Evolutionary conservation across 2,113 vertebrate species (phyloP).

Genomic region (Muntiacus reevesi): DNA sequence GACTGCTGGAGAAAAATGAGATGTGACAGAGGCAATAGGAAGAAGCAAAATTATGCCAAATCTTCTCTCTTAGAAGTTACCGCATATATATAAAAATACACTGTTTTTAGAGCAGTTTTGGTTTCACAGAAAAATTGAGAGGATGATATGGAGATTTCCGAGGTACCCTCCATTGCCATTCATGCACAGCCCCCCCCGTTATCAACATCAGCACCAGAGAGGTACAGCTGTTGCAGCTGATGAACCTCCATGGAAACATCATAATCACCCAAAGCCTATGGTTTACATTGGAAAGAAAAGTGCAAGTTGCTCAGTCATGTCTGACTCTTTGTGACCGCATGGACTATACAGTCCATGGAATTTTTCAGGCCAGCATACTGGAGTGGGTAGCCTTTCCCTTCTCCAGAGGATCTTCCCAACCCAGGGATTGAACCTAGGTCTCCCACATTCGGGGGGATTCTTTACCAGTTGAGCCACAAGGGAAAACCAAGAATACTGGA

Average conservation of each 20-base stretch:
- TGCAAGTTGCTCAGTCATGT: neutral
- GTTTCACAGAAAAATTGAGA: neutral
- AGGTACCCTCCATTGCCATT: neutral
- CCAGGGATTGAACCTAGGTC: neutral
- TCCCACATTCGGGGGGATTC: neutral
- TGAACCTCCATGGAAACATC: accelerated
- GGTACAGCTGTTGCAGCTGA: accelerated
- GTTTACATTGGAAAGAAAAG: neutral
- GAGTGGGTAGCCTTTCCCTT: neutral
- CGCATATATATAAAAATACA: neutral
- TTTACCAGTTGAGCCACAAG: neutral
- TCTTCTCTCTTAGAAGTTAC: neutral
- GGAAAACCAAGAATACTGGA: neutral
- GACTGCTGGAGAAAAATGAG: neutral
- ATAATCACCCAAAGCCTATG: accelerated
- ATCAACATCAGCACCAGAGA: neutral
- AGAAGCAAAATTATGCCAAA: neutral
- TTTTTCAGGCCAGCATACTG: neutral
- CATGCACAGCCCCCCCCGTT: neutral
- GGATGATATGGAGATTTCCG: neutral
- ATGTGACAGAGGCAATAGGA: neutral
- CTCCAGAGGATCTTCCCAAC: neutral
- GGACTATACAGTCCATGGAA: neutral
- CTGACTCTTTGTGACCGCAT: neutral
- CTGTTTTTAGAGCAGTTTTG: neutral